A percentile compares a stretch with the other conserved stretches of the same genome.
These are phyloP conservation scores for Cheilosia grossa DNA, from an alignment of 2,888 invertebrate genomes.

Conservation along the genomic window DNA sequence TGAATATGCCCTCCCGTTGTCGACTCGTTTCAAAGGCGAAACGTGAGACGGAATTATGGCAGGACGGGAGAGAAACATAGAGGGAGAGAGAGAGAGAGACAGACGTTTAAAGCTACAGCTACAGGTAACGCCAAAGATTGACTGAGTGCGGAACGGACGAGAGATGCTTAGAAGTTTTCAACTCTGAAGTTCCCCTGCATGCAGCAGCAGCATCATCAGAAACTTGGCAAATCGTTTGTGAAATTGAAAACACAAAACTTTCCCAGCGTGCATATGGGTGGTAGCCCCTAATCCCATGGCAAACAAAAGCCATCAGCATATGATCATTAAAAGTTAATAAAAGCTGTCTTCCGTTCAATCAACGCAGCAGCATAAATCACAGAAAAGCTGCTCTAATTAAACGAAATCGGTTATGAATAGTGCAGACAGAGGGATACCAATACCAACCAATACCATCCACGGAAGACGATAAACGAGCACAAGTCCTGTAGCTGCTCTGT, in stretches of 20 bases:
- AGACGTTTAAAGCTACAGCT: constrained; percentile 21
- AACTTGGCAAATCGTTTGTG: constrained; percentile 27
- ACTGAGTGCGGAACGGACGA: background rate
- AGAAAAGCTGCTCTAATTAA: no score
- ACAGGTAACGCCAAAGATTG: constrained; percentile 8
- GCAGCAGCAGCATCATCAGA: background rate
- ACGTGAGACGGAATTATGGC: background rate
- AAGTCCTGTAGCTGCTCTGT: background rate
- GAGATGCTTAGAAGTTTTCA: constrained; percentile 25
- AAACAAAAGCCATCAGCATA: constrained; percentile 39
- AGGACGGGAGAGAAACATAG: background rate
- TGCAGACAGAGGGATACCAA: background rate
- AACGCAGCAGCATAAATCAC: constrained; percentile 28
- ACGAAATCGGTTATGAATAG: background rate
- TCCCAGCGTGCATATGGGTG: background rate
- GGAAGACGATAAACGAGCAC: background rate
- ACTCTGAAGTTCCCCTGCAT: constrained; percentile 23
- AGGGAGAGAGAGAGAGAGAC: no score
- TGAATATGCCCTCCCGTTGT: background rate
- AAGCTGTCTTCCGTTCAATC: constrained; percentile 61
- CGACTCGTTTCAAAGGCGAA: constrained; percentile 22
- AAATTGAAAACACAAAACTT: constrained; percentile 55
- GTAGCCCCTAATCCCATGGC: constrained; percentile 20
- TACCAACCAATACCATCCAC: background rate
- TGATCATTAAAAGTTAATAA: constrained; percentile 55